Base-by-base conservation (phyloP, 2,888 invertebrate species). In the Dasysyrphus albostriatus region DNA sequence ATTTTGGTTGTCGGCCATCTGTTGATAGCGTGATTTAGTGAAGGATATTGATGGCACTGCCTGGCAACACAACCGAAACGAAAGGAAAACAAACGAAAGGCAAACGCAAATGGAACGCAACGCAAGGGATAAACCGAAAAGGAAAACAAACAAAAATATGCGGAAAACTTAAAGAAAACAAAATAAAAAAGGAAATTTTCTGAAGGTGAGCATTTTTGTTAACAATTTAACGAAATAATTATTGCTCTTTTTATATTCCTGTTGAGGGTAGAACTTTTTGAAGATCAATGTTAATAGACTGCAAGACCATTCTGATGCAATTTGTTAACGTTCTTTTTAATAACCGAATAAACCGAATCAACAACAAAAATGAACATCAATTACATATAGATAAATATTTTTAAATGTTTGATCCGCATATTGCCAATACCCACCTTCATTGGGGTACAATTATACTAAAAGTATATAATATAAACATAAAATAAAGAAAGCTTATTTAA, bases 1-100 rank as follows among this genome's bases (percentile, higher is more conserved):
- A 92, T 97, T 96, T 93, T 97, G 96, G 93, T 98, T 97, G 94
- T 98, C 98, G 94, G 98, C 98, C 97, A 98, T 98, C 97, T 98
- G 98, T 94, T 91, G 91, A 91, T 92, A 93, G 91, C 92, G 92
- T 90, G 95, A 91, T 92, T 92, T 91, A 89, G 90, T 89, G 89
- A 90, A 90, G 88, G 91, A 89, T 89, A 91, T 90, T 93, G 94
- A 93, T 93, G 94, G 94, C 94, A 95, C 96, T 95, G 95, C 91
- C 93, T 93, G 91, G 91, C 91, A 92, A 92, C 92, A 91, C 92
- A 92, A 92, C 95, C 95, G 95, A 94, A 94, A 94, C 94, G 78
- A 87, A 87, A 87, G 63, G 74, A 85, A 85, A 87, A 87, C 74
- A 75, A 83, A 82, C 73, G 63, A 74, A 77, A 84, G 77, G 82